Conservation (phyloP, 2,797 vertebrate genomes). For the Danio kyathit region DNA sequence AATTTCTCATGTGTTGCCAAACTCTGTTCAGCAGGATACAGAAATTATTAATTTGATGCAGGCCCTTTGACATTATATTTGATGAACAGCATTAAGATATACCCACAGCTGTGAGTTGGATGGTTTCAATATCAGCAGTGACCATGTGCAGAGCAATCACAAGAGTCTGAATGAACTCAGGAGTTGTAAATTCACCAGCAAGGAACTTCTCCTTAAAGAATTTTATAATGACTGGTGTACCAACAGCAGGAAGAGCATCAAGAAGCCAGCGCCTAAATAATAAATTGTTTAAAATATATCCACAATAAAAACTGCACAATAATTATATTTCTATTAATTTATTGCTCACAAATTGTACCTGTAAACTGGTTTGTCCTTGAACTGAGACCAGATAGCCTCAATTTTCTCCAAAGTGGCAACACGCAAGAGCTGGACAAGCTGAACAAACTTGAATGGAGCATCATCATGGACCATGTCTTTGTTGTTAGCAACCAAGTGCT, state of each 20-base stretch:
- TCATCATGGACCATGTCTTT: constrained; percentile 73
- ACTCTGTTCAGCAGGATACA: constrained; percentile 22
- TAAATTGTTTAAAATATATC: not conserved
- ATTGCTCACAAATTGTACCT: constrained; percentile 76
- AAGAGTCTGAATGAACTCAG: constrained; percentile 77
- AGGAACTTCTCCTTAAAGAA: constrained; percentile 83
- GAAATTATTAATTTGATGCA: not conserved
- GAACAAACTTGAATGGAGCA: constrained; percentile 82
- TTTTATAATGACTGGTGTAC: constrained; percentile 73
- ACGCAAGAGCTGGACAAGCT: constrained; percentile 84
- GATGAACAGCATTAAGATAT: not conserved
- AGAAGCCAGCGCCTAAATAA: constrained; percentile 77
- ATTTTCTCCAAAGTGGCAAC: constrained; percentile 73
- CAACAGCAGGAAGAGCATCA: constrained; percentile 79
- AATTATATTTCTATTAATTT: not conserved
- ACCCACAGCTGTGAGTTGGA: constrained; percentile 72
- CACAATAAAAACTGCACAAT: not conserved
- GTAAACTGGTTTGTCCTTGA: constrained; percentile 67
- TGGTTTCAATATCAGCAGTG: constrained; percentile 74
- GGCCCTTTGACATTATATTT: too few species aligned
- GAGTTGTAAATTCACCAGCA: constrained; percentile 69
- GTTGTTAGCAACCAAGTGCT: constrained; percentile 74
- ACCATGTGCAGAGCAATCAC: constrained; percentile 78
- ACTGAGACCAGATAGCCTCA: constrained; percentile 78
- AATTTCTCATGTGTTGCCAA: constrained; percentile 55